Percentiles rank a stretch among this genome's conserved stretches.
These are phyloP conservation scores for Clarias gariepinus DNA, from an alignment of 2,113 vertebrate species.

Conservation along the genomic window DNA sequence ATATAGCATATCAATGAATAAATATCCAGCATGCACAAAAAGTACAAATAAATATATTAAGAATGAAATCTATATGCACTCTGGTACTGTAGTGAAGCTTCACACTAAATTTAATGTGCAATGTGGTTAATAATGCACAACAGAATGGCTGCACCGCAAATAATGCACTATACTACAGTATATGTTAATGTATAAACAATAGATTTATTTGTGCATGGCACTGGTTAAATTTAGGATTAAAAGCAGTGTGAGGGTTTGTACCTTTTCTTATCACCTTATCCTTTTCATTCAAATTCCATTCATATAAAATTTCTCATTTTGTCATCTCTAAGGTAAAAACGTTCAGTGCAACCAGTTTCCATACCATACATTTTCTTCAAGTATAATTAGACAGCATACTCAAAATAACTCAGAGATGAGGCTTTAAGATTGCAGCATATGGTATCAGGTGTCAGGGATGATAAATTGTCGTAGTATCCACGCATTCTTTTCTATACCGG, in stretches of 20 bases:
- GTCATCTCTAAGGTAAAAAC: not conserved
- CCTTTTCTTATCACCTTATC: not conserved
- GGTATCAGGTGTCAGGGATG: not conserved
- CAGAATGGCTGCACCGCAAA: not conserved
- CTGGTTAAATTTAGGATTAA: not conserved
- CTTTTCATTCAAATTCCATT: not conserved
- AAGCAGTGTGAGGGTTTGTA: not conserved
- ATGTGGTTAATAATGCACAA: not conserved
- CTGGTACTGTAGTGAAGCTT: not conserved
- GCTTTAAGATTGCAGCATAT: not conserved
- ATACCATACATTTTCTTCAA: constrained; percentile 14
- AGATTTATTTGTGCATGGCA: not conserved
- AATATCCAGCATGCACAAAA: too few relatives aligned
- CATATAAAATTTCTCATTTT: not conserved
- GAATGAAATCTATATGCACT: not conserved
- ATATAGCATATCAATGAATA: too few relatives aligned
- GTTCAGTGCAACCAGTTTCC: not conserved
- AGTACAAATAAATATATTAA: not conserved
- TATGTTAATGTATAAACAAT: not conserved
- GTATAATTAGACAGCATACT: not conserved
- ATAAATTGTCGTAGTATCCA: not conserved
- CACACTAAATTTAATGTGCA: not conserved
- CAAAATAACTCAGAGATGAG: not conserved
- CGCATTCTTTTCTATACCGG: too few relatives aligned
- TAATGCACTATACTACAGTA: not conserved